phyloP scores from a whole-genome alignment of 1,140 invertebrate genomes.

The Steinernema khuongi region DNA sequence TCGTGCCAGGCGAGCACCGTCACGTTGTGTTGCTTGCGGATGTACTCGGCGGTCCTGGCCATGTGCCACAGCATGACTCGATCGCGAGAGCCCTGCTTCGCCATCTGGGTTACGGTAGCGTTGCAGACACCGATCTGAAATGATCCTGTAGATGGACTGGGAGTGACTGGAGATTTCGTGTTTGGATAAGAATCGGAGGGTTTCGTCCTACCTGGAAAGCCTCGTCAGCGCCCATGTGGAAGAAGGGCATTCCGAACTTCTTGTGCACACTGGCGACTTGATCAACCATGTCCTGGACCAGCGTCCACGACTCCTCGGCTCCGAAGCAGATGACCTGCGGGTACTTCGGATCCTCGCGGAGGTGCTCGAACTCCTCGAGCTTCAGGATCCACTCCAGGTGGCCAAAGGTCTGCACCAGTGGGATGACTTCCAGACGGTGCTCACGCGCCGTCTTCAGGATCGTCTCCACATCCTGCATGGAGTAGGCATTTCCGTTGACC shows the following conservation, averaged over 20 bases:
- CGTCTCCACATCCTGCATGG: constrained; percentile 65
- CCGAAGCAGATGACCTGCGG: constrained; percentile 63
- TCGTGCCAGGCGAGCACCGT: constrained; percentile 56
- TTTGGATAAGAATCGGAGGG: constrained; percentile 17
- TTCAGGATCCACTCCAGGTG: constrained; percentile 70
- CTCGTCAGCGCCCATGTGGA: constrained; percentile 64
- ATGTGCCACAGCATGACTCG: constrained; percentile 53
- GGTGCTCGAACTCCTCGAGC: constrained; percentile 52
- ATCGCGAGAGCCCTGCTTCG: constrained; percentile 30
- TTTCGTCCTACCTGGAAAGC: constrained; percentile 42
- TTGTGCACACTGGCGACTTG: constrained; percentile 65
- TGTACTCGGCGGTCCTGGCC: constrained; percentile 43
- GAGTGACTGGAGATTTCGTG: too few relatives aligned
- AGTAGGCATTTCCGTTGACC: constrained; percentile 73
- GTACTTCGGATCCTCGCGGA: constrained; percentile 62
- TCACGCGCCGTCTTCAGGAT: constrained; percentile 54
- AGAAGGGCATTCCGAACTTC: constrained; percentile 54
- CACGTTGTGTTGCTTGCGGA: constrained; percentile 45
- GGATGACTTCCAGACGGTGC: constrained; percentile 74
- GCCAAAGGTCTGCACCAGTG: constrained; percentile 84
- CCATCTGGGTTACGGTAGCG: constrained; percentile 41
- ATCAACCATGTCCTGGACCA: constrained; percentile 64
- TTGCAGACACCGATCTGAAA: constrained; percentile 55
- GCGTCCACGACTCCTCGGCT: constrained; percentile 60
- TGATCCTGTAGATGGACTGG: too few relatives aligned